phyloP scores from a whole-genome alignment of 2,797 vertebrate species.

The Cygnus olor region DNA sequence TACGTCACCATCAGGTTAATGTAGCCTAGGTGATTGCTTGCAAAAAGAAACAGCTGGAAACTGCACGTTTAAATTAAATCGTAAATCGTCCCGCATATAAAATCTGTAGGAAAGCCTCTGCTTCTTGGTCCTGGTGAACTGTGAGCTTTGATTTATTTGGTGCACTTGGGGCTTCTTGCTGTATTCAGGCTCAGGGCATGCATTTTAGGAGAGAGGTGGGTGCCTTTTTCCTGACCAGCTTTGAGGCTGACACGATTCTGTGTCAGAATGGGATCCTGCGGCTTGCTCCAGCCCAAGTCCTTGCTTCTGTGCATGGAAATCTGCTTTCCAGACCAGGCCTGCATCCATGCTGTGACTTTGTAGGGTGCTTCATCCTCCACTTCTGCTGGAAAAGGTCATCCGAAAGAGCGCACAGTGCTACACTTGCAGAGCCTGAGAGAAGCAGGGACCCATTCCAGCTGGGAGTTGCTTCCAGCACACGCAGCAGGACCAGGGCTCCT shows the following conservation, averaged over 20 bases:
- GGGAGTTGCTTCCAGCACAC: too few relatives aligned
- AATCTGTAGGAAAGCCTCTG: constrained; percentile 1
- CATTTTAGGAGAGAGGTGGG: not conserved
- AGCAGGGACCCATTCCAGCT: too few relatives aligned
- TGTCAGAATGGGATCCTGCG: not conserved
- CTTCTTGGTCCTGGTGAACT: not conserved
- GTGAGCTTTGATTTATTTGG: not conserved
- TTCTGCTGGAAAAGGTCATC: not conserved
- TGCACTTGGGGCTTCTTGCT: not conserved
- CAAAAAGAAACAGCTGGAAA: constrained; percentile 46
- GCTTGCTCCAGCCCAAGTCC: not conserved
- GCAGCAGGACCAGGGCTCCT: not conserved
- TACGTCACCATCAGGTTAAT: constrained; percentile 37
- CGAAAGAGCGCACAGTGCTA: not conserved
- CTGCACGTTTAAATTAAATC: constrained; percentile 47
- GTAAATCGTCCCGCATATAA: constrained; percentile 32
- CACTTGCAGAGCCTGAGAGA: not conserved
- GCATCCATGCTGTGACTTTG: not conserved
- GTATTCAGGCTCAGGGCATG: not conserved
- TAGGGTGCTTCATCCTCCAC: not conserved
- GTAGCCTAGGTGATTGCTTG: constrained; percentile 48
- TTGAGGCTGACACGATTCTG: not conserved
- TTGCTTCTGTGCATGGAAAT: not conserved
- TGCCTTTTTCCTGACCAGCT: not conserved
- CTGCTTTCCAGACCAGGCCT: not conserved